Conservation (phyloP, 2,797 vertebrate genomes). For the Diplodus puntazzo region DNA sequence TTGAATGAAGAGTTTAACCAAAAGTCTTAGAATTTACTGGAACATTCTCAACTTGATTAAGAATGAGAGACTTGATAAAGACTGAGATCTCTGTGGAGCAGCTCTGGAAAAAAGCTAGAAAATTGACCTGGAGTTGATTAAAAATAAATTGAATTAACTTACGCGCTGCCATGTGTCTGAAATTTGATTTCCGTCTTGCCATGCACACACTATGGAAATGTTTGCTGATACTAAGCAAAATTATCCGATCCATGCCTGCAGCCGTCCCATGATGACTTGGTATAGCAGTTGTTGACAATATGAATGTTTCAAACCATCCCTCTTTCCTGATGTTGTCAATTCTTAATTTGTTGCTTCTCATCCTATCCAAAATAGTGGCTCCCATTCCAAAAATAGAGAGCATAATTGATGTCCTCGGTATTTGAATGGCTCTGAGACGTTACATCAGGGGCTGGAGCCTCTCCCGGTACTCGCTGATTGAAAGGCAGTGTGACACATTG, state of each 20-base stretch:
- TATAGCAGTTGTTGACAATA: neutral
- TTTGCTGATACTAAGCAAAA: conserved; percentile 18
- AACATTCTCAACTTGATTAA: no score
- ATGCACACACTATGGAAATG: neutral
- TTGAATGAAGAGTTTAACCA: no score
- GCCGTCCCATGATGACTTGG: neutral
- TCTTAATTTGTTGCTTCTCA: conserved; percentile 12
- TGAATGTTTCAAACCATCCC: neutral
- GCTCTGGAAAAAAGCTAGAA: neutral
- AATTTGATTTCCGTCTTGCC: neutral
- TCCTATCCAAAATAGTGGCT: neutral
- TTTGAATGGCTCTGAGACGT: conserved; percentile 10
- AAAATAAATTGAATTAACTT: neutral
- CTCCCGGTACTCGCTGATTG: neutral
- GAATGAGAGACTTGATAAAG: no score
- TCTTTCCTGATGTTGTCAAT: conserved; percentile 10
- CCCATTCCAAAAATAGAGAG: neutral
- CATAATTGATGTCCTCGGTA: conserved; percentile 2
- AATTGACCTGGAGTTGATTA: neutral
- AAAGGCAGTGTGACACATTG: conserved; percentile 14
- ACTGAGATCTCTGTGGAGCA: no score
- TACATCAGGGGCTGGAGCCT: neutral
- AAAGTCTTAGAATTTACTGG: no score
- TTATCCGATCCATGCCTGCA: neutral
- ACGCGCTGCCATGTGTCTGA: neutral